A percentile compares a stretch with the other conserved stretches of the same genome.
These are phyloP conservation scores for Hedychridium roseum DNA, from an alignment of 2,888 invertebrate genomes.

Conservation along the genomic window DNA sequence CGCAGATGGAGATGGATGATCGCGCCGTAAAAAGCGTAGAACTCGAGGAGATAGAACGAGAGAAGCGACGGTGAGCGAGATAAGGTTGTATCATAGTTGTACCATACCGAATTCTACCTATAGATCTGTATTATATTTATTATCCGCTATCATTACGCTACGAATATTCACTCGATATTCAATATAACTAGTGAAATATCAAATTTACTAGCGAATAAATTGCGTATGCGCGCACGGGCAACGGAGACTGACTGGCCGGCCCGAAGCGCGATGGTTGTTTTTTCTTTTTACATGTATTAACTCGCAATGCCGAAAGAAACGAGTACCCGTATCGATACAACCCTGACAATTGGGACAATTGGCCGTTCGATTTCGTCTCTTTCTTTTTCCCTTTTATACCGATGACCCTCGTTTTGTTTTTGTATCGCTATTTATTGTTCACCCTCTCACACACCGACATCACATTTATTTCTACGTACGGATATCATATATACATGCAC, in stretches of 20 bases:
- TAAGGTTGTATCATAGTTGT: constrained; percentile 61
- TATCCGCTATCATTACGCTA: constrained; percentile 54
- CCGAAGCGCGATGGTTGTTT: constrained; percentile 14
- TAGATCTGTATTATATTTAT: constrained; percentile 63
- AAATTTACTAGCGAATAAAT: constrained; percentile 61
- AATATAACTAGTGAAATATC: constrained; percentile 61
- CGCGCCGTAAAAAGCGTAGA: too few relatives aligned
- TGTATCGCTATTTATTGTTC: constrained; percentile 41
- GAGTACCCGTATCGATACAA: constrained; percentile 5
- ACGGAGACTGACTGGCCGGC: too few relatives aligned
- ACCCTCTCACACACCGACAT: constrained; percentile 14
- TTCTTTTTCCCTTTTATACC: constrained; percentile 11
- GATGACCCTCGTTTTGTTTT: constrained; percentile 17
- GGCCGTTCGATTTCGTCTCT: constrained; percentile 26
- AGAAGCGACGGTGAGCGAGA: constrained; percentile 18
- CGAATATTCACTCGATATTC: constrained; percentile 61
- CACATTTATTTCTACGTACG: constrained; percentile 6
- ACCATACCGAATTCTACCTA: constrained; percentile 61
- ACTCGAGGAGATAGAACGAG: too few relatives aligned
- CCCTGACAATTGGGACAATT: constrained; percentile 26
- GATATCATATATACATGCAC: constrained; percentile 13
- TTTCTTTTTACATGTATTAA: constrained; percentile 14
- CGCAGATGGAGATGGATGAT: constrained; percentile 34
- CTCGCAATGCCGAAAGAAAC: constrained; percentile 2
- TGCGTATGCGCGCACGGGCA: constrained; percentile 45